These are phyloP conservation scores for Grallaria varia DNA, from an alignment of 2,113 vertebrate genomes.

Conservation along the genomic window DNA sequence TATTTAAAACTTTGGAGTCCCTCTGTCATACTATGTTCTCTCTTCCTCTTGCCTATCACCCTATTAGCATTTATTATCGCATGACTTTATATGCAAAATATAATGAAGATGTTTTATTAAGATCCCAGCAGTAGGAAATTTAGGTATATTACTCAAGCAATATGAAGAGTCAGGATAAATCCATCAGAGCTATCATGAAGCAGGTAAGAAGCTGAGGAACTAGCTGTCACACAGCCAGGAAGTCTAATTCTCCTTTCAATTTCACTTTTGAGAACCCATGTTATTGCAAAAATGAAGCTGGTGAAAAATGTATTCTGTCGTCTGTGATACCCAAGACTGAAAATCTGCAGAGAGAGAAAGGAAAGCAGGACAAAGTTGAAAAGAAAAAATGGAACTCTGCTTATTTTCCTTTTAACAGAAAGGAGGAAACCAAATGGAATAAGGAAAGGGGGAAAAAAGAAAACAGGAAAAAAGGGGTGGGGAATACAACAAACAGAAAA, in stretches of 20 bases:
- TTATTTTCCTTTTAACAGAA: neutral
- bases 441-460: accelerated
- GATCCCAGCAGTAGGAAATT: neutral
- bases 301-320: neutral
- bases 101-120: neutral
- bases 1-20: neutral
- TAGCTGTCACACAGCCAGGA: neutral
- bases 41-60: neutral
- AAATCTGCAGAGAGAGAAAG: neutral
- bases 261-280: neutral
- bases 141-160: neutral
- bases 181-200: neutral
- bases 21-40: neutral
- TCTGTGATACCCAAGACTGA: neutral
- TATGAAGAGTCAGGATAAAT: neutral
- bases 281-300: neutral
- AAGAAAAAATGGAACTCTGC: neutral
- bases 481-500: no score
- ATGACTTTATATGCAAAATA: neutral
- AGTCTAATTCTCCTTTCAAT: neutral
- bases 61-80: neutral
- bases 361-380: neutral
- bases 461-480: neutral
- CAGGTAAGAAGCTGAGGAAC: neutral
- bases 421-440: neutral